Conservation (phyloP, 2,113 vertebrate genomes). For the Colinus virginianus region DNA sequence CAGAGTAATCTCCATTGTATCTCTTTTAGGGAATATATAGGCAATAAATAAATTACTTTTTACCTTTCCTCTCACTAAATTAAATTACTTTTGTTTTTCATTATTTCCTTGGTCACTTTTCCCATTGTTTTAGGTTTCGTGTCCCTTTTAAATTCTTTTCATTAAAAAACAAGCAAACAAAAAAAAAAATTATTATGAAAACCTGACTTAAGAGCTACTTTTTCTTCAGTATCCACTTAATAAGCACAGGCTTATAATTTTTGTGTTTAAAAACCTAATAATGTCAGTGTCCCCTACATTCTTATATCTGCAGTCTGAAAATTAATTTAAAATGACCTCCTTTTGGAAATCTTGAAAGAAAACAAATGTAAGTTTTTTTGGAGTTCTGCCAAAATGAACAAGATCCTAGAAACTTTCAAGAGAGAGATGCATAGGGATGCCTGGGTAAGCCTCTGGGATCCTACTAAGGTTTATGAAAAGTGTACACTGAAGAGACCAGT, state of each 20-base stretch:
- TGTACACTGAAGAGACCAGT: not conserved
- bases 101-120: not conserved
- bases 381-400: not conserved
- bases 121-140: not conserved
- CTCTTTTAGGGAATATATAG: not conserved
- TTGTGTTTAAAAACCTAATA: not conserved
- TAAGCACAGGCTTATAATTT: not conserved
- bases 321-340: not conserved
- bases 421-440: not conserved
- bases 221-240: not conserved
- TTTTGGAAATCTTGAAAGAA: not conserved
- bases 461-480: fast-evolving
- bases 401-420: not conserved
- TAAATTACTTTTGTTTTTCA: not conserved
- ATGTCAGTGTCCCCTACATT: not conserved
- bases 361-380: not conserved
- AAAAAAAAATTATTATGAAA: not conserved
- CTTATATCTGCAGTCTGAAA: not conserved
- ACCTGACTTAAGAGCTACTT: not conserved
- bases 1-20: not conserved
- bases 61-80: not conserved
- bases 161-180: not conserved
- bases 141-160: not conserved
- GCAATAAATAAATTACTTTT: not conserved
- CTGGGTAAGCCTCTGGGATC: not conserved